Conservation (phyloP, 2,797 vertebrate species). For the Chaetodon trifasciatus region DNA sequence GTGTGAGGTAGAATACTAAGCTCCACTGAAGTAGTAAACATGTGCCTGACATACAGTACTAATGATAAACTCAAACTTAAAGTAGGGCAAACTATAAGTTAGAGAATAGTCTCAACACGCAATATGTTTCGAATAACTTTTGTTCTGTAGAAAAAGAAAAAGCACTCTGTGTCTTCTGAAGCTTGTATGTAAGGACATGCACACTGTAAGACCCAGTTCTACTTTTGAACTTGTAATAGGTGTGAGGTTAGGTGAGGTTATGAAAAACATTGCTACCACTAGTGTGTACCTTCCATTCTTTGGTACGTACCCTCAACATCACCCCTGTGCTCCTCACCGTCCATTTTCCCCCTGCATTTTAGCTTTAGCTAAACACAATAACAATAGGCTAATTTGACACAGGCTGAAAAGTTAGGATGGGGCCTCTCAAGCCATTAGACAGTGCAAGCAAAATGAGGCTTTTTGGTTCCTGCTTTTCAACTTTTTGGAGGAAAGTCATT, state of each 20-base stretch:
- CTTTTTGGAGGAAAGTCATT: constrained; percentile 36
- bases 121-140: background rate
- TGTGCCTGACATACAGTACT: background rate
- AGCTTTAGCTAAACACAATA: constrained; percentile 1
- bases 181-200: background rate
- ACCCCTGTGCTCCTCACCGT: background rate
- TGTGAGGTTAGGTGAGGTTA: too few relatives aligned
- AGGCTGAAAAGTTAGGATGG: background rate
- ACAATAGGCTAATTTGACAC: constrained; percentile 24
- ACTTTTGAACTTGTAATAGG: background rate
- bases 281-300: background rate
- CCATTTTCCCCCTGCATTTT: background rate
- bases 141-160: background rate
- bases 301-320: background rate
- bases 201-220: background rate
- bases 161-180: background rate
- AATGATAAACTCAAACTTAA: constrained; percentile 1
- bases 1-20: constrained; percentile 13
- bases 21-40: constrained; percentile 20
- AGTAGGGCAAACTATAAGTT: constrained; percentile 21
- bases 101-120: background rate
- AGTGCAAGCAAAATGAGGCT: constrained; percentile 23
- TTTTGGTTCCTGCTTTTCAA: constrained; percentile 22
- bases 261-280: background rate
- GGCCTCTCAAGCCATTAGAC: constrained; percentile 36